Evolutionary conservation across 2,888 invertebrate species (phyloP), one percentile per base, ranked within the genome.

Genomic region (Dicycla oo): DNA sequence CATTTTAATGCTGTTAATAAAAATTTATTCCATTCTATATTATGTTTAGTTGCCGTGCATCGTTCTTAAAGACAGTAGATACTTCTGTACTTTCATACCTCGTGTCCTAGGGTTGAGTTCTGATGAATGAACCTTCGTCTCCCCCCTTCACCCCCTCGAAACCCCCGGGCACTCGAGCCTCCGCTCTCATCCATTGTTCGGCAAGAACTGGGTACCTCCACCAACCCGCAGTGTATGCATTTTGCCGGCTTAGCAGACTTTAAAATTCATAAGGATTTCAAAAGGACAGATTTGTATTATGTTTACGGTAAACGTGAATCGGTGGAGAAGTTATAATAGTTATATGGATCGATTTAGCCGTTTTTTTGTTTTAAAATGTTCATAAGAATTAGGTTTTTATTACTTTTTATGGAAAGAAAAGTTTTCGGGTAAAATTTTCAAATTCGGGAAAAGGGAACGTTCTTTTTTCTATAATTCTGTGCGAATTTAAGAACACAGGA

Each of bases 141-240:
- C 69, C 82, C 81, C 80, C 71, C 83, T 78, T 73, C 63, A 18
- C 49, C 75, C 65, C 83, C 78, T 79, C 63, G 30, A 71, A 80
- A 64, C 81, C 84, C 83, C 81, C 83, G 71, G 82, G 84, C 84
- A 80, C 87, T 86, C 81, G 73, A 84, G 80, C 71, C 83, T 78
- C 65, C 84, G 87, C 92, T 88, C 91, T 91, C 89, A 86, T 89
- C 92, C 88, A 92, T 92, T 92, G 92, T 92, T 89, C 86, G 88
- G 79, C 77, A 85, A 88, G 87, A 87, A 88, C 87, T 87, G 82
- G 76, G 71, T 57, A 73, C 79, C 76, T 77, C 69, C 75, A 57
- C 61, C 56, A 78, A 81, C 65, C 69, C 78, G 83, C 79, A 81
- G 79, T 78, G 84, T 80, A 86, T 78, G 77, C 83, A 77, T 81